Percentiles rank a stretch among this genome's conserved stretches.
phyloP scores from a whole-genome alignment of 1,140 invertebrate genomes.

The Drosophila tani region DNA sequence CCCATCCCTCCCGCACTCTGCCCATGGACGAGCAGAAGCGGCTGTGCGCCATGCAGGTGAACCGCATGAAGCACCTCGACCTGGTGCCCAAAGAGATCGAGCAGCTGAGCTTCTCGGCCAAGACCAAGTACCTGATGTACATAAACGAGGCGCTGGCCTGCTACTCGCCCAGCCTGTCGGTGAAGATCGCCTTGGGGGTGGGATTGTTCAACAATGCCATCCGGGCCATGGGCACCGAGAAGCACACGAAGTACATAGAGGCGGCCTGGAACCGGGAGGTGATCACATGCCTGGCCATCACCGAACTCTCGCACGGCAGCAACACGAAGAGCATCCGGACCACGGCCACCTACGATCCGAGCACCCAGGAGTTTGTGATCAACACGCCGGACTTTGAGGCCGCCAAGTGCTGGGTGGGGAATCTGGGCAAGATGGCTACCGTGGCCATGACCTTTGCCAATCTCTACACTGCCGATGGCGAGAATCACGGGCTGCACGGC shows the following conservation, averaged over 20 bases:
- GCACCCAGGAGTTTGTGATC: constrained; percentile 92
- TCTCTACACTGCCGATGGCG: constrained; percentile 90
- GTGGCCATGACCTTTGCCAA: constrained; percentile 96
- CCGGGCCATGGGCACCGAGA: constrained; percentile 90
- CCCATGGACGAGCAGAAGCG: constrained; percentile 91
- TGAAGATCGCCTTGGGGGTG: constrained; percentile 89
- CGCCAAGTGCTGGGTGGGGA: constrained; percentile 97
- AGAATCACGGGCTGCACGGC: constrained; percentile 94
- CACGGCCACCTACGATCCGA: constrained; percentile 93
- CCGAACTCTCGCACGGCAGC: constrained; percentile 97
- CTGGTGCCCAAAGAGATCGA: constrained; percentile 87
- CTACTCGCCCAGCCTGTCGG: constrained; percentile 88
- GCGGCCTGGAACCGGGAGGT: constrained; percentile 90
- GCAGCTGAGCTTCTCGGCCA: constrained; percentile 87
- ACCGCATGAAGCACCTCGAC: constrained; percentile 86
- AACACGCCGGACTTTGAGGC: constrained; percentile 97
- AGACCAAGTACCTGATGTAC: constrained; percentile 89
- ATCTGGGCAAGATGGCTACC: constrained; percentile 95
- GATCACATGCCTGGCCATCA: constrained; percentile 94
- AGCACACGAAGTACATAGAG: constrained; percentile 90
- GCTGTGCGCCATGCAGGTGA: constrained; percentile 87
- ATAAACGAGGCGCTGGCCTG: constrained; percentile 89
- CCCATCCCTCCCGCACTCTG: constrained; percentile 86
- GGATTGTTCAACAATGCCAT: constrained; percentile 90
- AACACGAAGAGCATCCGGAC: constrained; percentile 97